Base-by-base conservation (phyloP, 2,888 invertebrate species). In the Gandaritis pyraliata region DNA sequence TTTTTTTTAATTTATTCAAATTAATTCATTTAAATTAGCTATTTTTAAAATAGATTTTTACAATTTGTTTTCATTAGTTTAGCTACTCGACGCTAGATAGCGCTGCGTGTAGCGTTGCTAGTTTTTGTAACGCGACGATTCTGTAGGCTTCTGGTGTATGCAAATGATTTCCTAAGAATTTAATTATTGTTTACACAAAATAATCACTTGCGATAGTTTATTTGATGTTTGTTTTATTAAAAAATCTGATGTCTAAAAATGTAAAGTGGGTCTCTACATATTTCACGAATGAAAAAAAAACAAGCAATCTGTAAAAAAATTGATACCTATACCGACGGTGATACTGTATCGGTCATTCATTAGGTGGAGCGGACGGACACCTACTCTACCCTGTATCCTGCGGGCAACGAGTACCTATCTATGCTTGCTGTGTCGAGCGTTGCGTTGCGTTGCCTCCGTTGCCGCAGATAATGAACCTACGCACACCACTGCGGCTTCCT, bases 361-460 rank as follows among this genome's bases (percentile, higher is more conserved):
- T 76, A 83, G 83, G 85, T 84, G 73, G 77, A 83, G 77, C 84
- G 88, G 87, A 87, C 76, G 85, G 70, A 80, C 87, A 88, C 87
- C 87, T 88, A 88, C 87, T 80, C 84, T 18, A 47, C 38, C 46
- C 76, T 23, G 73, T 79, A 83, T 82, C 83, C 85, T 82, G 76
- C 74, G 78, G 77, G 78, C 84, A 78, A 6, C 6, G 39, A n/a
- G n/a, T n/a, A n/a, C n/a, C n/a, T 23, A 39, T 38, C 52, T 58
- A 45, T 38, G 38, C 39, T 41, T 18, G 50, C 81, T 78, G 83
- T 80, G 77, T 39, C 58, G 55, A 46, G 51, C 59, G 80, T 82
- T 78, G 83, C 88, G 87, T 85, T 46, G 51, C 59, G 80, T 82
- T 78, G 83, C 88, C 86, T 85, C 87, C 87, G 86, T 81, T 82